Percentiles rank a stretch among this genome's conserved stretches.
Conservation (phyloP, 1,140 invertebrate genomes). For the Tribolium castaneum region DNA sequence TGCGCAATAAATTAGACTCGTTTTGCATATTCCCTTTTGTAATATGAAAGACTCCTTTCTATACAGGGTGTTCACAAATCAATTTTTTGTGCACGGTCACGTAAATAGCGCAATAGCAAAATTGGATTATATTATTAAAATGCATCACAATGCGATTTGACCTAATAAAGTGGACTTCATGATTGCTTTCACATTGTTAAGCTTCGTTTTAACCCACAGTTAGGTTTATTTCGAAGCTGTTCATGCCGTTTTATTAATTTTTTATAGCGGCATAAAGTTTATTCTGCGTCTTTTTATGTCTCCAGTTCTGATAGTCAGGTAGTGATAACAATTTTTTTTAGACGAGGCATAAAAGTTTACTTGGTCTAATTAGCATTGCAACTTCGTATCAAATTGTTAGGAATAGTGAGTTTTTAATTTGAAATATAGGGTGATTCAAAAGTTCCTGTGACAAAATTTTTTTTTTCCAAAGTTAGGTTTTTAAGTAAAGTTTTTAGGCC, state of each 20-base stretch:
- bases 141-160: background rate
- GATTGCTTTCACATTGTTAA: background rate
- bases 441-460: too few species aligned
- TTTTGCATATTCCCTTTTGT: constrained; percentile 13
- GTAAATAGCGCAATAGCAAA: background rate
- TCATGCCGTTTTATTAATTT: constrained; percentile 6
- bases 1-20: constrained; percentile 16
- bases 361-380: too few species aligned
- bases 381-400: too few species aligned
- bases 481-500: too few species aligned
- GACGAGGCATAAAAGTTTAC: background rate
- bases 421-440: too few species aligned
- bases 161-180: constrained; percentile 10
- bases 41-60: background rate
- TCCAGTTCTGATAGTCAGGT: background rate
- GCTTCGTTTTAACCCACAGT: background rate
- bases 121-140: background rate
- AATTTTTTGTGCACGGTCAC: background rate
- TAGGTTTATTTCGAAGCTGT: background rate
- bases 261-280: constrained; percentile 24
- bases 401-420: too few species aligned
- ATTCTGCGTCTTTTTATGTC: constrained; percentile 8
- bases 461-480: too few species aligned
- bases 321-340: background rate
- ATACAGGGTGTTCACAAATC: constrained; percentile 22